Conservation (phyloP, 2,797 vertebrate genomes). For the Hydrophis major region DNA sequence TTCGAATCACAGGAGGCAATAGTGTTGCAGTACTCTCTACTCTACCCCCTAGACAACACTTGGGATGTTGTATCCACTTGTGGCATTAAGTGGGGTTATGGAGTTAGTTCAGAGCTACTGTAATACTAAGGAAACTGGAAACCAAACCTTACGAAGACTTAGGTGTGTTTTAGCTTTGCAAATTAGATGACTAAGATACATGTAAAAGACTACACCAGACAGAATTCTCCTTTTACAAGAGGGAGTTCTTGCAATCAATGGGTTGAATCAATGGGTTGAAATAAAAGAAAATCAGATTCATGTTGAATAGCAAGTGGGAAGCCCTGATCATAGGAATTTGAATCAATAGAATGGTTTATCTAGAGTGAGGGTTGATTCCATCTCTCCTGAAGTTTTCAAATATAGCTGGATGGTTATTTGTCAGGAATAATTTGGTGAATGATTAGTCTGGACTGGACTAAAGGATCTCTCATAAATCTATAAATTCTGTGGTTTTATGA, state of each 20-base stretch:
- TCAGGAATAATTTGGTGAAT: not conserved
- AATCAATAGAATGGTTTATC: not conserved
- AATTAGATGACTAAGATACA: not conserved
- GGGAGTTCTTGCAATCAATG: not conserved
- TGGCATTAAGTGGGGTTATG: not conserved
- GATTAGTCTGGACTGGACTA: not conserved
- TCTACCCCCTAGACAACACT: not conserved
- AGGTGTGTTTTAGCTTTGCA: not conserved
- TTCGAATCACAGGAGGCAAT: not conserved
- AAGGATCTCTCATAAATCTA: not conserved
- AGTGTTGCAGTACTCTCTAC: not conserved
- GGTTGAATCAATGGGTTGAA: not conserved
- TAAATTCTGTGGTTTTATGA: not conserved
- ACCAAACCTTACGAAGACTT: not conserved
- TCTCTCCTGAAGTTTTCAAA: not conserved
- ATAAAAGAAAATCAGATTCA: not conserved
- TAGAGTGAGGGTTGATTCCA: not conserved
- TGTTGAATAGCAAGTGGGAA: not conserved
- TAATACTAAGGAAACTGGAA: not conserved
- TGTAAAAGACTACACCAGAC: not conserved
- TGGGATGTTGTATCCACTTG: not conserved
- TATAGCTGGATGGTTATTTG: not conserved
- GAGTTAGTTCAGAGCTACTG: not conserved
- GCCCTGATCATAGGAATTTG: not conserved
- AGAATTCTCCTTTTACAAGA: not conserved